A percentile compares a stretch with the other conserved stretches of the same genome.
Conservation (phyloP, 2,888 invertebrate genomes). For the Scrobipalpa costella region DNA sequence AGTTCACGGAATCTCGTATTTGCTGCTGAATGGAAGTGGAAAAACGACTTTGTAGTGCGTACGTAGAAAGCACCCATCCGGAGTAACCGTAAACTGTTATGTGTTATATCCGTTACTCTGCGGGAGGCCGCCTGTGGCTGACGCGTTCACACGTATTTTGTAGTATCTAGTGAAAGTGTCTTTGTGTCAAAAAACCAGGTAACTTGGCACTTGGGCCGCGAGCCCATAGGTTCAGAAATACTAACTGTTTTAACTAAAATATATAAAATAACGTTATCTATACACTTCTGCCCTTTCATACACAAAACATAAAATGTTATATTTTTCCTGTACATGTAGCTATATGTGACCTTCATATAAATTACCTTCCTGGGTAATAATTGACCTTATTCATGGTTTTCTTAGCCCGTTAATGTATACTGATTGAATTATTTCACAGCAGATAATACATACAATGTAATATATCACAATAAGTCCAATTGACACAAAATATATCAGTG, state of each 20-base stretch:
- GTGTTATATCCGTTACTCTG: slow-evolving; percentile 64
- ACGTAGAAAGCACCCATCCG: slow-evolving; percentile 44
- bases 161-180: slow-evolving; percentile 29
- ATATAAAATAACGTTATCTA: too few relatives aligned
- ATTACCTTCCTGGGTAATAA: neutral
- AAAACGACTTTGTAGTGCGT: slow-evolving; percentile 52
- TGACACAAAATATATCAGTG: too few relatives aligned
- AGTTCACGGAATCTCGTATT: slow-evolving; percentile 41
- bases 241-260: too few relatives aligned
- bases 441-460: neutral
- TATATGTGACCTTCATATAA: neutral
- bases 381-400: neutral
- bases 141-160: slow-evolving; percentile 23
- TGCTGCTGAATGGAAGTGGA: slow-evolving; percentile 55
- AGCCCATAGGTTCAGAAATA: neutral
- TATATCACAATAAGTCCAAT: too few relatives aligned
- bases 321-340: neutral
- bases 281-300: too few relatives aligned
- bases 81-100: slow-evolving; percentile 60
- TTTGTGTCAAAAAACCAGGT: slow-evolving; percentile 24
- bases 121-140: slow-evolving; percentile 44
- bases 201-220: neutral
- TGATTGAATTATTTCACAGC: neutral
- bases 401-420: neutral
- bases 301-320: too few relatives aligned